These are phyloP conservation scores for Hemithea aestivaria DNA, from an alignment of 2,888 invertebrate genomes.

Conservation along the genomic window DNA sequence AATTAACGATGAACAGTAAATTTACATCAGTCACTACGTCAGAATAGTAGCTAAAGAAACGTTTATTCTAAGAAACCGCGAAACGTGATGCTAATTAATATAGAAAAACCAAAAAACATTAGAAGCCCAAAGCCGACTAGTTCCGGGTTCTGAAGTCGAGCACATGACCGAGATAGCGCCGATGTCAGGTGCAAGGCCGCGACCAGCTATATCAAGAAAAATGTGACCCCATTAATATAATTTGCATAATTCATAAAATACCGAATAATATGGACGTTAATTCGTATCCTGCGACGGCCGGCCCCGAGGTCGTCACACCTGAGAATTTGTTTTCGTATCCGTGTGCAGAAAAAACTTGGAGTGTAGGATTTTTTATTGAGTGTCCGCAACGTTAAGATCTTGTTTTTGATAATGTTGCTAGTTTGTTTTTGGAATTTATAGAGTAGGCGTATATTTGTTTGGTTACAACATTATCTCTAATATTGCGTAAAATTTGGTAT, in stretches of 20 bases:
- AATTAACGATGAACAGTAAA: no score
- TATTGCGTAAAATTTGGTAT: no score
- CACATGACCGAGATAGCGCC: conserved; percentile 45
- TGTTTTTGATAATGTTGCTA: conserved; percentile 11
- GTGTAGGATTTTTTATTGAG: conserved; percentile 20
- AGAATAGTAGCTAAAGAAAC: no score
- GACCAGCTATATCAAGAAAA: conserved; percentile 32
- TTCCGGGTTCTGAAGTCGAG: conserved; percentile 42
- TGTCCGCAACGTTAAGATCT: conserved; percentile 12
- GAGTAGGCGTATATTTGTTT: not conserved
- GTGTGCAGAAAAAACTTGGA: conserved; percentile 26
- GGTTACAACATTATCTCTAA: not conserved
- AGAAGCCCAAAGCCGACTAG: conserved; percentile 15
- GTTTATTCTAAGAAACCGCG: no score
- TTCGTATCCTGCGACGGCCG: conserved; percentile 27
- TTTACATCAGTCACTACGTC: no score
- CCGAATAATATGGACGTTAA: conserved; percentile 28
- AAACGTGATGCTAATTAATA: no score
- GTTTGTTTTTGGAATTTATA: conserved; percentile 16
- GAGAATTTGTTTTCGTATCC: conserved; percentile 40
- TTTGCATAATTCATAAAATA: conserved; percentile 46
- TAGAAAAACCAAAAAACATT: no score
- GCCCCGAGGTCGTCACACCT: conserved; percentile 40
- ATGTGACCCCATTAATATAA: conserved; percentile 44
- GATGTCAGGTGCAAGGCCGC: conserved; percentile 48